Conservation (phyloP, 2,888 invertebrate genomes). For the Pristionchus japonicus region DNA sequence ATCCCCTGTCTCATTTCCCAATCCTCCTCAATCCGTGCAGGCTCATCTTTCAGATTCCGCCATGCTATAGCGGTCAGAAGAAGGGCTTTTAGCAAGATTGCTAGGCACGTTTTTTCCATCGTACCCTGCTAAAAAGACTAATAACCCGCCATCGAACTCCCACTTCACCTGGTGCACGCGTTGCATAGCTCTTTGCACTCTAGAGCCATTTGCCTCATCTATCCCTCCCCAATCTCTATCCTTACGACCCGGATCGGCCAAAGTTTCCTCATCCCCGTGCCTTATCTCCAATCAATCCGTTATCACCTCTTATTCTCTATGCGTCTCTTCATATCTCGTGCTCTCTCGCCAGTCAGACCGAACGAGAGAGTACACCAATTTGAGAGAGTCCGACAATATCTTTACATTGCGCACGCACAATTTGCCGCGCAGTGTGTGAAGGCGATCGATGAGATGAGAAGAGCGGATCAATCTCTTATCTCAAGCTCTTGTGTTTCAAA, state of each 20-base stretch:
- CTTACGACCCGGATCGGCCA: not conserved
- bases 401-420: not conserved
- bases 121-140: not conserved
- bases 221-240: not conserved
- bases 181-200: not conserved
- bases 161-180: not conserved
- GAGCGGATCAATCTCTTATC: not conserved
- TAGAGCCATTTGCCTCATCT: not conserved
- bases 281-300: constrained; percentile 21
- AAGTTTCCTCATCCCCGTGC: constrained; percentile 6
- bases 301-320: not conserved
- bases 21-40: not conserved
- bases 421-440: not conserved
- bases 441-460: not conserved
- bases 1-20: not conserved
- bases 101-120: not conserved
- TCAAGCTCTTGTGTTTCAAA: not conserved
- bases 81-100: not conserved
- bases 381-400: not conserved
- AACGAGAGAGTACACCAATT: not conserved
- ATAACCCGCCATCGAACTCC: too few relatives aligned
- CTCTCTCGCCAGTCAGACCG: not conserved
- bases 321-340: not conserved
- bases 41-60: not conserved
- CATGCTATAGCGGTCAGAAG: not conserved